Base-by-base conservation (phyloP, 2,113 vertebrate genomes). In the Coracopsis vasa region DNA sequence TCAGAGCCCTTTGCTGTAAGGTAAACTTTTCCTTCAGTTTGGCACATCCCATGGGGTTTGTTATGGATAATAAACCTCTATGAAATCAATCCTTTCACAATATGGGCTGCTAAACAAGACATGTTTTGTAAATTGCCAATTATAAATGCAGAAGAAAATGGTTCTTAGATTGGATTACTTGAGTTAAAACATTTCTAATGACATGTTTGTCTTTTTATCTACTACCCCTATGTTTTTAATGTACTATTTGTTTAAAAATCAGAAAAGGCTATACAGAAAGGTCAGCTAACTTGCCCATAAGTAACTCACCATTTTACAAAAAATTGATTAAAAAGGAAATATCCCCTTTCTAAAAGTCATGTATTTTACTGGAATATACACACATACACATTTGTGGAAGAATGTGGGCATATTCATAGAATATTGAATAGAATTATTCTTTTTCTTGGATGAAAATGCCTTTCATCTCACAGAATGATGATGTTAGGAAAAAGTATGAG, bases 21-120 rank as follows among this genome's bases (percentile, higher is more conserved):
- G 17, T 12, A 44, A 81, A 33, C 12, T 47, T 48, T 23, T 78
- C 9, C 17, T 85, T 44, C 53, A 31, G 7, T 79, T 58, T 70
- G 45, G 23, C 33, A 70, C 2, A 0, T 61, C n/a, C 37, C 45
- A 31, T 0, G 0, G 44, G 19, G 10, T 66, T 86, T 74, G 28
- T 23, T 66, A 20, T 2, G n/a, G 65, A 33, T 48, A 70, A 84
- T 35, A 62, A 84, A 70, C 14, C 7, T 18, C 31, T 23, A 3
- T 0, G 0, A 64, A 81, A 81, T 17, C 13, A 13, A 66, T 45
- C 28, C 14, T 66, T 70, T 48, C 5, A 6, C 2, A 6, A 45
- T 29, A 65, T 1, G 45, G 53, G 33, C 51, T 61, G 45, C 35
- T 64, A 42, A 69, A 69, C 3, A 69, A 51, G n/a, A 39, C 8